A percentile compares a stretch with the other conserved stretches of the same genome.
These are phyloP conservation scores for Calidris pygmaea DNA, from an alignment of 2,113 vertebrate genomes.

Conservation along the genomic window DNA sequence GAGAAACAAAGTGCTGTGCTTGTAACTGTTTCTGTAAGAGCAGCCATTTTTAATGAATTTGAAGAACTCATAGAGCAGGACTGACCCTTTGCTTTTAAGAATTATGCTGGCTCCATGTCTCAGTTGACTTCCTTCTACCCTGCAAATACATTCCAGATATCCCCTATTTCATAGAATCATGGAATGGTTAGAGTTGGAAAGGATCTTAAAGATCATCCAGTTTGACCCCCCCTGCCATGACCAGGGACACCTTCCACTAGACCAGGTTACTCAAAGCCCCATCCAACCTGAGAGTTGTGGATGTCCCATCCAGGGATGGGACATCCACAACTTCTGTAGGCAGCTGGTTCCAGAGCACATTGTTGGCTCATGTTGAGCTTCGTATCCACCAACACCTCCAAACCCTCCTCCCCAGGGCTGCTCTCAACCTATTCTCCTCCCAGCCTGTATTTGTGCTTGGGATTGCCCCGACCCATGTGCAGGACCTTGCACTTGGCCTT, in stretches of 20 bases:
- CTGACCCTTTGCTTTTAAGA: background rate
- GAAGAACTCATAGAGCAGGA: background rate
- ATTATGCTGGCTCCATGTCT: background rate
- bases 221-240: background rate
- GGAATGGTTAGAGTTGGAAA: background rate
- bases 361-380: background rate
- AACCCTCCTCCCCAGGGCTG: background rate
- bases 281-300: background rate
- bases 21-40: background rate
- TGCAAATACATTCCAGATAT: background rate
- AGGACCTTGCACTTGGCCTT: background rate
- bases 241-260: background rate
- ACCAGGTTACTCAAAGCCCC: background rate
- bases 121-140: background rate
- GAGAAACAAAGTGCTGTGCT: background rate
- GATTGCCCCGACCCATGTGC: background rate
- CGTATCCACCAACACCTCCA: background rate
- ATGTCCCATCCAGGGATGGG: background rate
- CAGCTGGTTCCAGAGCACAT: background rate
- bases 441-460: background rate
- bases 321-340: background rate
- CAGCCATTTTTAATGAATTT: background rate
- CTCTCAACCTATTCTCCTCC: background rate
- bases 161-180: background rate
- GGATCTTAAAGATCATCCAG: background rate